Evolutionary conservation across 1,140 invertebrate species (phyloP).

Genomic region (Nomia melanderi): DNA sequence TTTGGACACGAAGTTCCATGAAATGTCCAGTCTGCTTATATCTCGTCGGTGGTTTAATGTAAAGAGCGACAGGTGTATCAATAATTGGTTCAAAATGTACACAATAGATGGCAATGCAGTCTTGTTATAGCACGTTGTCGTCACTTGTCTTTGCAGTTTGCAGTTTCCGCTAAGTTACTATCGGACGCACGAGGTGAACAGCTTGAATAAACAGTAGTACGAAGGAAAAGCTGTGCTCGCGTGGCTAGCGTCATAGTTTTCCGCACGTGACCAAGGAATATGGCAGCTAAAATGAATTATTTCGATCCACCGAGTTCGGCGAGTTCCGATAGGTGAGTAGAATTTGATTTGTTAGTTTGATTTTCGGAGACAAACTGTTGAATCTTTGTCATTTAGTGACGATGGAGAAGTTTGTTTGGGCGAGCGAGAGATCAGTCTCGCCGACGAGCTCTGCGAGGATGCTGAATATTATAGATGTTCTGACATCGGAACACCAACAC

Average conservation of each 20-base stretch:
- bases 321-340: constrained; percentile 89
- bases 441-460: constrained; percentile 83
- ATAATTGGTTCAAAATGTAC: not conserved
- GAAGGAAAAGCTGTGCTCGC: not conserved
- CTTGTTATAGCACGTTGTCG: not conserved
- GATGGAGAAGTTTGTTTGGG: constrained; percentile 81
- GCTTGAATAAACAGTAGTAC: not conserved
- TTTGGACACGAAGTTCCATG: too few relatives aligned
- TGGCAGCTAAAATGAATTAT: constrained; percentile 86
- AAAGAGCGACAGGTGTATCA: not conserved
- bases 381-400: constrained; percentile 64
- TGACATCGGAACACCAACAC: constrained; percentile 82
- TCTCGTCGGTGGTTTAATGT: too few relatives aligned
- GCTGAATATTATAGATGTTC: constrained; percentile 77
- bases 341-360: not conserved
- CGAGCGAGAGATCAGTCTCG: constrained; percentile 82
- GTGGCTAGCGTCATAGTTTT: not conserved
- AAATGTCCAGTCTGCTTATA: too few relatives aligned
- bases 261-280: constrained; percentile 59
- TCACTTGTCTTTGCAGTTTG: not conserved
- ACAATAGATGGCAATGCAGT: constrained; percentile 7
- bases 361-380: not conserved
- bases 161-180: not conserved
- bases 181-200: not conserved
- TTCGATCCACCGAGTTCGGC: constrained; percentile 91